These are phyloP conservation scores for Tyrannus savana DNA, from an alignment of 2,113 vertebrate genomes.

Conservation along the genomic window DNA sequence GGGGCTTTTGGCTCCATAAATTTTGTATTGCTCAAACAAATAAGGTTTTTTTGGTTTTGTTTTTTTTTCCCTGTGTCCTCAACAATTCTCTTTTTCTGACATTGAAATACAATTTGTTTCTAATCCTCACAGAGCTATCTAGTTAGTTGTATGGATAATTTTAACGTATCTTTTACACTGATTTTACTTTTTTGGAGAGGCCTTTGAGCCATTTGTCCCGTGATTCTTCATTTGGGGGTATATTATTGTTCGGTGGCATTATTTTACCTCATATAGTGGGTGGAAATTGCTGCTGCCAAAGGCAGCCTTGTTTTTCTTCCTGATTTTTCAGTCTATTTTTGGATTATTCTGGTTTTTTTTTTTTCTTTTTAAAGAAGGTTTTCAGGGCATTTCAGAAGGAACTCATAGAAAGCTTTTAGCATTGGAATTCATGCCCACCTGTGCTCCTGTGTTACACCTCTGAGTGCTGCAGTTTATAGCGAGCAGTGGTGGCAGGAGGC, in stretches of 20 bases:
- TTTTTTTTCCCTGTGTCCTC: neutral
- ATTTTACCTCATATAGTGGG: neutral
- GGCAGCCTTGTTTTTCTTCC: neutral
- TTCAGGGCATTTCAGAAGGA: constrained; percentile 15
- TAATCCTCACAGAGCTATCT: neutral
- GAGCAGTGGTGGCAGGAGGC: neutral
- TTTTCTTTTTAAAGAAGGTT: neutral
- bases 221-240: neutral
- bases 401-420: neutral
- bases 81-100: neutral
- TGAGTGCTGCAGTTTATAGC: neutral
- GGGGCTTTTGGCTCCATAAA: neutral
- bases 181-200: neutral
- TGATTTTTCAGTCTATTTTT: neutral
- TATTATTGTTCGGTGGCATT: neutral
- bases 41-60: neutral
- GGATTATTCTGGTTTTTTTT: neutral
- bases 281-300: neutral
- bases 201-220: neutral
- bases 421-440: neutral
- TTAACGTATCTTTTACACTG: neutral
- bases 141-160: neutral
- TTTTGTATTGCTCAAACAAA: neutral
- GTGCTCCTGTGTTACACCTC: neutral
- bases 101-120: neutral